Evolutionary conservation across 2,888 invertebrate species (phyloP).

Genomic region (Polydrusus pterygomalis): DNA sequence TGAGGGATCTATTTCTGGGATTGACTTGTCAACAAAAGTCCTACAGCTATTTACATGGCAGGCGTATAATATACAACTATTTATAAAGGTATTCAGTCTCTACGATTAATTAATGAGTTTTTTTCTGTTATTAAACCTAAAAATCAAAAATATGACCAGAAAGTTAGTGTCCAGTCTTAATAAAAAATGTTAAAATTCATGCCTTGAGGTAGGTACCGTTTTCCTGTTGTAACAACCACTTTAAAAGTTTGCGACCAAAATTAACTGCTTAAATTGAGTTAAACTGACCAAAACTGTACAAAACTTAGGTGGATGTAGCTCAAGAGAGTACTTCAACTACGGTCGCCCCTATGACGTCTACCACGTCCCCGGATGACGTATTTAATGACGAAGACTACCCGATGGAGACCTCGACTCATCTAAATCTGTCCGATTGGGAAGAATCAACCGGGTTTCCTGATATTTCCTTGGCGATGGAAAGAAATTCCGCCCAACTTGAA

Average conservation of each 20-base stretch:
- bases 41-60: not conserved
- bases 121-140: too few species aligned
- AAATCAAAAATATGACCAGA: too few species aligned
- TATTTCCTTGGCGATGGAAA: conserved; percentile 60
- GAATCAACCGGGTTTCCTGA: conserved; percentile 67
- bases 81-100: too few species aligned
- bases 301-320: conserved; percentile 70
- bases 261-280: conserved; percentile 68
- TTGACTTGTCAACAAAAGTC: not conserved
- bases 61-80: too few species aligned
- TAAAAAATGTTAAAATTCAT: not conserved
- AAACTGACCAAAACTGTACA: conserved; percentile 73
- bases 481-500: conserved; percentile 59
- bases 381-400: conserved; percentile 70
- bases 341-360: conserved; percentile 73
- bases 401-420: conserved; percentile 69
- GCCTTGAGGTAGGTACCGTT: conserved; percentile 3
- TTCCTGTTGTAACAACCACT: conserved; percentile 21
- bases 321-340: conserved; percentile 71
- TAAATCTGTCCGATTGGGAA: conserved; percentile 67
- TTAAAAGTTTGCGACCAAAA: conserved; percentile 12
- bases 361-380: conserved; percentile 74
- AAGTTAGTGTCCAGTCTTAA: too few species aligned
- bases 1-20: not conserved
- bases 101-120: too few species aligned